Base-by-base conservation (phyloP, 53 echinoderm and acorn worm species). In the Hippasteria phrygiana region DNA sequence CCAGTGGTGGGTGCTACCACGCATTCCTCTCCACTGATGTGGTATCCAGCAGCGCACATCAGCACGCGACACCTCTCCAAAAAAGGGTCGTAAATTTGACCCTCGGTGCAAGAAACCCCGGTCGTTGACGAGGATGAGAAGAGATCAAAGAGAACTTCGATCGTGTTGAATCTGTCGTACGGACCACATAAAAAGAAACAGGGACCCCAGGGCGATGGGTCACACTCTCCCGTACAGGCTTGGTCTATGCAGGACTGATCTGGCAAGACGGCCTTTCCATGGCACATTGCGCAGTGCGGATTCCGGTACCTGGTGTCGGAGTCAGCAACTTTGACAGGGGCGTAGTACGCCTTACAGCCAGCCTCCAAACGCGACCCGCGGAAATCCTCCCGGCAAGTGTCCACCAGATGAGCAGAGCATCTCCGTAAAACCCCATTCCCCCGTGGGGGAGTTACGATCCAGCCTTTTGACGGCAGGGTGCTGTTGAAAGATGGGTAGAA, bases 211-310 rank as follows among this genome's bases (percentile, higher is more conserved):
- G 64, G 90, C 2, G n/a, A 16, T 1, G 90, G 71, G 26, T 11
- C 59, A 29, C 87, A 74, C 31, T 24, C 34, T 11, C 1, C 20
- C 13, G 6, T 28, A 29, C 42, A 43, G 8, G 37, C 28, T 42
- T 41, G 29, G 8, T 54, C 45, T 31, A 47, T 8, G 69, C 78
- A 89, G 10, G 53, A 31, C n/a, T 80, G 20, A 9, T 70, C 38
- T 5, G 80, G 53, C 1, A 71, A 54, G 0, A 78, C 14, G 12
- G 4, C 1, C 56, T 78, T 29, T 22, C 51, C 48, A 59, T 89
- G 66, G 56, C 89, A 89, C 31, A 89, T 24, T 65, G 89, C 90
- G 55, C 90, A 90, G 80, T 90, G 82, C 24, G 82, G 90, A 71
- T 90, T 90, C 5, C 90, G 55, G n/a, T 82, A 90, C 16, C 55